Conservation (phyloP, 2,888 invertebrate species). For the Chouioia cunea region DNA sequence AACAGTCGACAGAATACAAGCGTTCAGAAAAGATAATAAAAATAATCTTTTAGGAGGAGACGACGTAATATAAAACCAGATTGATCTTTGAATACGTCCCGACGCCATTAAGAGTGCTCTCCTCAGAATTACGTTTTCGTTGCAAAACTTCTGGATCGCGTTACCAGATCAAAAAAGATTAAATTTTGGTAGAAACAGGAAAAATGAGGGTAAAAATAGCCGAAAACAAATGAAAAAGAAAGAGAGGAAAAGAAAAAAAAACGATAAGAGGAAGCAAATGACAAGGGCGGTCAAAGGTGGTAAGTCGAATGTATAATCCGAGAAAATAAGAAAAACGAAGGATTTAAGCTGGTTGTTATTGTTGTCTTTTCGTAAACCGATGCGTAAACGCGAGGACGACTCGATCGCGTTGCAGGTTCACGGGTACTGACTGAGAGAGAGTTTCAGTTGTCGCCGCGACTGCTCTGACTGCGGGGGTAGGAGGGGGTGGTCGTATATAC, state of each 20-base stretch:
- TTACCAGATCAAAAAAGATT: not conserved
- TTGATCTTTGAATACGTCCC: conserved; percentile 24
- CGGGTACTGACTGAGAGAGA: conserved; percentile 50
- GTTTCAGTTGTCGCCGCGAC: conserved; percentile 24
- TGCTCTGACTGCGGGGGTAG: conserved; percentile 43
- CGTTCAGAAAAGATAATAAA: not conserved
- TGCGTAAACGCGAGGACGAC: conserved; percentile 4
- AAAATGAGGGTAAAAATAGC: too few relatives aligned
- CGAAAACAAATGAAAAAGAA: not conserved
- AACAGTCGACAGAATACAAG: not conserved
- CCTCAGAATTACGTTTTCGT: conserved; percentile 23
- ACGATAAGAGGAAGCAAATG: not conserved
- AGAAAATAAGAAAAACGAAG: too few relatives aligned
- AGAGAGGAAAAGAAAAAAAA: not conserved
- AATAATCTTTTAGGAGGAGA: not conserved
- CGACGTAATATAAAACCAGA: not conserved
- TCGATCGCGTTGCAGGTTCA: conserved; percentile 42
- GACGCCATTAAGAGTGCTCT: conserved; percentile 29
- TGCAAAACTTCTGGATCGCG: not conserved
- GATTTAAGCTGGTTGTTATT: too few relatives aligned
- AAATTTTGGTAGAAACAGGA: not conserved
- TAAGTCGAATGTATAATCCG: too few relatives aligned
- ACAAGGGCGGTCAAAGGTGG: too few relatives aligned
- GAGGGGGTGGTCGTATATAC: conserved; percentile 27
- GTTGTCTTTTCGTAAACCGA: not conserved